phyloP scores from a whole-genome alignment of 2,797 vertebrate genomes.

The Benthosema pterotum region DNA sequence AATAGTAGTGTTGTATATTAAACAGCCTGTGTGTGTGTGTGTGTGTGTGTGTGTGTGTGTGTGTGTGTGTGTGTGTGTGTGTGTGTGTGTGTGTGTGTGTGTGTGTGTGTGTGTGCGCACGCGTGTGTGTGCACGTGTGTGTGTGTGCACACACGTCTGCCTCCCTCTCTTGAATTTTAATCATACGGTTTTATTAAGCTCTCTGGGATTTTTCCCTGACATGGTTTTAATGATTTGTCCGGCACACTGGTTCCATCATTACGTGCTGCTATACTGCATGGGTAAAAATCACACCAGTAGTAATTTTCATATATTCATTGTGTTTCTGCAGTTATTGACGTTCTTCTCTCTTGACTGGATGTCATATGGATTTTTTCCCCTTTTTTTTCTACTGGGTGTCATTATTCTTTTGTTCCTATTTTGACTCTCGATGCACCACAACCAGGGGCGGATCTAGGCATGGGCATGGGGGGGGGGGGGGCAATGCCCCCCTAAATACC shows the following conservation, averaged over 20 bases:
- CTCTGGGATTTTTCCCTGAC: constrained; percentile 62
- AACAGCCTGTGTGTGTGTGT: constrained; percentile 60
- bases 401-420: constrained; percentile 3
- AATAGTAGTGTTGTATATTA: constrained; percentile 64
- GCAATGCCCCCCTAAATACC: no score
- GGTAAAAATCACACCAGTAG: constrained; percentile 54
- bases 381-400: neutral
- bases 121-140: neutral
- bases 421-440: neutral
- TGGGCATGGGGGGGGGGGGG: no score
- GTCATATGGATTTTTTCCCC: constrained; percentile 29
- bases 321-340: constrained; percentile 43
- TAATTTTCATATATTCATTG: constrained; percentile 42
- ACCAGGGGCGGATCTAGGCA: no score
- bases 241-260: constrained; percentile 37
- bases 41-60: no score
- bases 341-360: constrained; percentile 30
- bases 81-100: constrained; percentile 1
- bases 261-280: constrained; percentile 32
- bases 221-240: constrained; percentile 71
- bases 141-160: constrained; percentile 49
- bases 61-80: neutral
- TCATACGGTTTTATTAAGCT: constrained; percentile 76
- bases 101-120: neutral
- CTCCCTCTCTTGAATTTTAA: constrained; percentile 76